These are phyloP conservation scores for Brachystomella parvula DNA, from an alignment of 1,140 invertebrate genomes.

Conservation along the genomic window DNA sequence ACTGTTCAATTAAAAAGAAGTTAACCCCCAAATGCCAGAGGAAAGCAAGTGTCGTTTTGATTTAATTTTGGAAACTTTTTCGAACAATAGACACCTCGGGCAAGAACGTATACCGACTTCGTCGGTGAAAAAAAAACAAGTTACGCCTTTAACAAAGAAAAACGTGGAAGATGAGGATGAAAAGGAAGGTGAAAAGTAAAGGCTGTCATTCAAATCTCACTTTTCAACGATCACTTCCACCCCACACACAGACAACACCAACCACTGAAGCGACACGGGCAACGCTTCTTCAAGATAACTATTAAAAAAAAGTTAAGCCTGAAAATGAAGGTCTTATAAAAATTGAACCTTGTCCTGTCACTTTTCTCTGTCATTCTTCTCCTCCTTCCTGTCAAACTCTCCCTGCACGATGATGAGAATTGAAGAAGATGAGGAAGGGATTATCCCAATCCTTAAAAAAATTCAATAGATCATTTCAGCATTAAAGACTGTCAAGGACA, in stretches of 20 bases:
- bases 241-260: not conserved
- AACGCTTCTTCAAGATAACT: not conserved
- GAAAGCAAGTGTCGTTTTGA: not conserved
- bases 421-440: too few relatives aligned
- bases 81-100: not conserved
- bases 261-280: not conserved
- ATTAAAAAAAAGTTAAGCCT: not conserved
- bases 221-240: not conserved
- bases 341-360: slow-evolving; percentile 2
- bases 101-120: not conserved
- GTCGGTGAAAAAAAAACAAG: not conserved
- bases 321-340: not conserved
- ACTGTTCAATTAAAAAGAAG: too few relatives aligned
- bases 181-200: slow-evolving; percentile 1
- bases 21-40: not conserved
- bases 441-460: too few relatives aligned
- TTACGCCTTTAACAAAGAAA: not conserved
- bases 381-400: not conserved
- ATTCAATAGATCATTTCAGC: too few relatives aligned
- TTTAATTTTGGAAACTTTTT: not conserved
- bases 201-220: not conserved
- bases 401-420: too few relatives aligned
- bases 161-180: not conserved
- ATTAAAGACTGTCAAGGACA: too few relatives aligned
- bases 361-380: not conserved